Conservation (phyloP, 2,797 vertebrate genomes). For the Hemitrygon akajei region DNA sequence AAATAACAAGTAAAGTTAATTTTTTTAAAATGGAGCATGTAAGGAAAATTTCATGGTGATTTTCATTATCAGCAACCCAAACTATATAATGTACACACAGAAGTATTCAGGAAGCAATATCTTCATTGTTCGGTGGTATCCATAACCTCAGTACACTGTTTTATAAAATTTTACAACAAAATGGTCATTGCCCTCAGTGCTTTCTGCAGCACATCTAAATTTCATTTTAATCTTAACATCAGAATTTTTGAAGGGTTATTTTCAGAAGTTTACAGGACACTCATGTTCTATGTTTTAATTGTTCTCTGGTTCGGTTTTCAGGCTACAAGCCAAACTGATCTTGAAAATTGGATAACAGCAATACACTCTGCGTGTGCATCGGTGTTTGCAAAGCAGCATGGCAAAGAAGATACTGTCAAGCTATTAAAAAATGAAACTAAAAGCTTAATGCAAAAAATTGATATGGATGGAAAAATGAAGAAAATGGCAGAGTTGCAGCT, state of each 20-base stretch:
- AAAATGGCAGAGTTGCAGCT: constrained; percentile 91
- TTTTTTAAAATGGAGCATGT: no score
- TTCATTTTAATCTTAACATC: not conserved
- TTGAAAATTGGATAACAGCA: constrained; percentile 93
- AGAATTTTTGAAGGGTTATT: not conserved
- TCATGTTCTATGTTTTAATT: not conserved
- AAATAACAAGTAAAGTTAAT: no score
- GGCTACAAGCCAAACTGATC: constrained; percentile 85
- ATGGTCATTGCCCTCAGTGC: not conserved
- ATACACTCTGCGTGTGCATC: constrained; percentile 89
- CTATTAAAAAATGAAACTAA: constrained; percentile 76
- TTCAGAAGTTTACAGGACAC: not conserved
- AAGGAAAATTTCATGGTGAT: no score
- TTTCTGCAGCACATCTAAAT: not conserved
- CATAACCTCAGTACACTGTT: not conserved
- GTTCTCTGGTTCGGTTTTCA: constrained; percentile 47
- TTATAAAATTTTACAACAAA: not conserved
- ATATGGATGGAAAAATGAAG: constrained; percentile 94
- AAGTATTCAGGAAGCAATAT: no score
- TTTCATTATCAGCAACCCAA: no score
- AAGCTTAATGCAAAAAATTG: constrained; percentile 80
- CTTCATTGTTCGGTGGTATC: no score
- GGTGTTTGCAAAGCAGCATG: constrained; percentile 83
- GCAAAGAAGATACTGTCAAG: constrained; percentile 83
- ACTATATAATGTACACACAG: no score